Conservation (phyloP, 2,797 vertebrate species). For the Bradypodion ventrale region DNA sequence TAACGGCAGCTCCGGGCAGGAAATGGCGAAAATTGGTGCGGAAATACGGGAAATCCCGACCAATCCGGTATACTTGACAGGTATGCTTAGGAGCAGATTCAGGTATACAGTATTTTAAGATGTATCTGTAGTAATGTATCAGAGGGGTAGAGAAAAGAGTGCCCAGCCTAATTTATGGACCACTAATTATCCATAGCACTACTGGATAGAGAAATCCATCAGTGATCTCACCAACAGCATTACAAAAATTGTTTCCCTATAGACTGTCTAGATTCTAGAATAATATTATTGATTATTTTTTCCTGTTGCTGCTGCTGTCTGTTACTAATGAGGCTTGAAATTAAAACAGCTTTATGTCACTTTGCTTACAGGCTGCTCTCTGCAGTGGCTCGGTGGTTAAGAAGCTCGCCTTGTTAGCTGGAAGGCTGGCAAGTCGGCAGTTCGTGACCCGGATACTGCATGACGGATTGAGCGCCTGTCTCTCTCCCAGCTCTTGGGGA, state of each 20-base stretch:
- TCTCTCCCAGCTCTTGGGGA: too few relatives aligned
- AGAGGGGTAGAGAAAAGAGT: neutral
- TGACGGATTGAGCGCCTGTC: too few relatives aligned
- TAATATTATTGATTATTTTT: conserved; percentile 44
- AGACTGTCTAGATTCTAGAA: conserved; percentile 24
- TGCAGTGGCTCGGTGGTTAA: too few relatives aligned
- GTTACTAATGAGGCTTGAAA: conserved; percentile 54
- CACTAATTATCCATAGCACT: conserved; percentile 10
- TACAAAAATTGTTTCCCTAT: conserved; percentile 33
- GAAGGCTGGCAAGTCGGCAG: too few relatives aligned
- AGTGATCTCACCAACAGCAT: conserved; percentile 10
- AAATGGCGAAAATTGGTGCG: too few relatives aligned
- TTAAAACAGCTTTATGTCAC: conserved; percentile 51
- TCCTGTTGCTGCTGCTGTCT: conserved; percentile 31
- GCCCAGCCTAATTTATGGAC: neutral
- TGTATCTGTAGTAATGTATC: neutral
- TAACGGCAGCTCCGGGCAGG: too few relatives aligned
- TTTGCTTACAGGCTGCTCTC: conserved; percentile 31
- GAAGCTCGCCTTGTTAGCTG: too few relatives aligned
- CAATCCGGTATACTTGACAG: too few relatives aligned
- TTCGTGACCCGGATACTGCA: too few relatives aligned
- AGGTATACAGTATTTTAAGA: neutral
- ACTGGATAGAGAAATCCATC: conserved; percentile 5
- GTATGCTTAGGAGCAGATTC: neutral
- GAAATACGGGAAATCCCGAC: too few relatives aligned